These are phyloP conservation scores for Drosophila kohkoa DNA, from an alignment of 1,140 invertebrate species.

Conservation along the genomic window DNA sequence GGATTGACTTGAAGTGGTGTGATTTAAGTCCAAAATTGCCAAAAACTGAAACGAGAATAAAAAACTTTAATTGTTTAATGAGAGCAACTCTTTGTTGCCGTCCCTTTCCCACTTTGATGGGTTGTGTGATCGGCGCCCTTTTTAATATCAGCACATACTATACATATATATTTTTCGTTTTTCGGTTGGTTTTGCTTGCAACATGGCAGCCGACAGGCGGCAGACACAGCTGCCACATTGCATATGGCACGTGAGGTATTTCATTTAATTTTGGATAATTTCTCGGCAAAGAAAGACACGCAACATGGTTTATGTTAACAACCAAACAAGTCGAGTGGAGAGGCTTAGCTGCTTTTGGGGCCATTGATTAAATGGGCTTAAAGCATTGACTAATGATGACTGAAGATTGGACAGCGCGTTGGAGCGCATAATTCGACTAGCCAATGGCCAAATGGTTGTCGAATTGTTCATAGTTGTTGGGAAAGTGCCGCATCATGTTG, in stretches of 20 bases:
- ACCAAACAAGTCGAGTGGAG: conserved; percentile 4
- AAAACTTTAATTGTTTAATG: conserved; percentile 76
- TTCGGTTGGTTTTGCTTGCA: conserved; percentile 27
- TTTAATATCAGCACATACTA: conserved; percentile 20
- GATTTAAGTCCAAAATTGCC: conserved; percentile 53
- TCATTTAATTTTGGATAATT: conserved; percentile 69
- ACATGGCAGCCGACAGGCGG: conserved; percentile 58
- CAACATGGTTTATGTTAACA: conserved; percentile 64
- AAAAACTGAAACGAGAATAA: conserved; percentile 28
- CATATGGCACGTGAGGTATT: conserved; percentile 76
- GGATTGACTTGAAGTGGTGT: conserved; percentile 52
- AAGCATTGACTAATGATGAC: conserved; percentile 78
- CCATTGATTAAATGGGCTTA: conserved; percentile 67
- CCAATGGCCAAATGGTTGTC: conserved; percentile 19
- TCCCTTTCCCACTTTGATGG: conserved; percentile 10
- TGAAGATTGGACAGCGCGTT: conserved; percentile 57
- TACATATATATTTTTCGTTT: conserved; percentile 8
- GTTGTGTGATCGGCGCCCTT: conserved; percentile 32
- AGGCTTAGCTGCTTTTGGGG: conserved; percentile 9
- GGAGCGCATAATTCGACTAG: conserved; percentile 73
- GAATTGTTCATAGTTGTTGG: background rate
- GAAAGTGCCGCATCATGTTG: conserved; percentile 61
- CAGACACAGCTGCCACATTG: conserved; percentile 59
- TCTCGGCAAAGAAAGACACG: conserved; percentile 52
- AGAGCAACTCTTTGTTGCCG: conserved; percentile 26